Percentiles rank a stretch among this genome's conserved stretches.
phyloP scores from a whole-genome alignment of 1,140 invertebrate genomes.

The Drosophila teissieri region DNA sequence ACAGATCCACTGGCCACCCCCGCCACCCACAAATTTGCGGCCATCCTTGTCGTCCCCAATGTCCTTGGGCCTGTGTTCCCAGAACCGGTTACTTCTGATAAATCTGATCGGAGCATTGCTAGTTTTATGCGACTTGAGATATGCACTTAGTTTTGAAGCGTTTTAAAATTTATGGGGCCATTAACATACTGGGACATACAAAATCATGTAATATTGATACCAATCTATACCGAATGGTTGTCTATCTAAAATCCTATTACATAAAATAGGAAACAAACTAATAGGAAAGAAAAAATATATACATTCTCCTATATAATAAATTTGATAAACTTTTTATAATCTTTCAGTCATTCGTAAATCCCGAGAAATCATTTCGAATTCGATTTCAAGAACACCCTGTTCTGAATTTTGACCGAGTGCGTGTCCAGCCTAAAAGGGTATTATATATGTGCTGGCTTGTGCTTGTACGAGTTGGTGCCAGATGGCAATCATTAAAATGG shows the following conservation, averaged over 20 bases:
- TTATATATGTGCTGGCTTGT: constrained; percentile 25
- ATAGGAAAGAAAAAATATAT: too few relatives aligned
- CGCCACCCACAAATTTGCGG: constrained; percentile 49
- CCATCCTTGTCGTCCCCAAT: constrained; percentile 40
- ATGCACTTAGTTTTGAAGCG: constrained; percentile 22
- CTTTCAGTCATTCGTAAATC: neutral
- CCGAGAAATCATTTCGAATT: neutral
- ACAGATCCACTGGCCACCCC: constrained; percentile 19
- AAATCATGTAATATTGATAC: constrained; percentile 14
- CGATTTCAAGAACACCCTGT: constrained; percentile 7
- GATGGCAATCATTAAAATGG: constrained; percentile 82
- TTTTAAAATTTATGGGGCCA: constrained; percentile 28
- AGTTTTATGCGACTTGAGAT: neutral
- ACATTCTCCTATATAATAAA: too few relatives aligned
- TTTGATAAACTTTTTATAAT: too few relatives aligned
- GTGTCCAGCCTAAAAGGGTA: constrained; percentile 68
- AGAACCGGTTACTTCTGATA: constrained; percentile 27
- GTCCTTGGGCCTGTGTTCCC: constrained; percentile 44
- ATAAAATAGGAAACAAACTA: too few relatives aligned
- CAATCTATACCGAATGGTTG: constrained; percentile 2
- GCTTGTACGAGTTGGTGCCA: constrained; percentile 38
- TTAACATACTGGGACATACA: constrained; percentile 10
- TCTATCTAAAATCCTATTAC: too few relatives aligned
- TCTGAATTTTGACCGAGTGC: constrained; percentile 16
- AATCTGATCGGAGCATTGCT: constrained; percentile 13